Evolutionary conservation across 2,888 invertebrate species (phyloP).

Genomic region (Drepanosiphum platanoidis): DNA sequence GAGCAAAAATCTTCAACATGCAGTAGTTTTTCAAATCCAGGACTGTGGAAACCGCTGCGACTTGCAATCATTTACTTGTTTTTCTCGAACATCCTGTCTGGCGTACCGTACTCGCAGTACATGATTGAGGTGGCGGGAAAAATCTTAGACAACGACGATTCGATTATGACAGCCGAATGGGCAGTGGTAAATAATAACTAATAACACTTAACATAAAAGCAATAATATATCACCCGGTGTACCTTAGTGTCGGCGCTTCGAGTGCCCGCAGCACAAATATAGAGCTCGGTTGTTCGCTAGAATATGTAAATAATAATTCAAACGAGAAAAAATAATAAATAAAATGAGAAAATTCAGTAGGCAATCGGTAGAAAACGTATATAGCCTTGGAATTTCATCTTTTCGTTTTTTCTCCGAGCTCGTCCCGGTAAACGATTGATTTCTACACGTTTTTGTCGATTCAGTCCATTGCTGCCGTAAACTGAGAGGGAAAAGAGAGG

Average conservation of each 20-base stretch:
- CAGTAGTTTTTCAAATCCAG: background rate
- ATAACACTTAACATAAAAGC: background rate
- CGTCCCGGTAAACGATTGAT: no score
- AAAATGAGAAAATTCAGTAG: no score
- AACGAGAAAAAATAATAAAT: no score
- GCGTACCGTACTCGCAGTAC: slow-evolving; percentile 28
- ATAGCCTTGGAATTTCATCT: no score
- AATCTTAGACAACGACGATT: background rate
- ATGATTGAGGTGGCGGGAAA: background rate
- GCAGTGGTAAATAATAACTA: slow-evolving; percentile 43
- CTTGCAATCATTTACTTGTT: slow-evolving; percentile 23
- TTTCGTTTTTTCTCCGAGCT: no score
- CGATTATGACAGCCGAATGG: slow-evolving; percentile 3
- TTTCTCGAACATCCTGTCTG: slow-evolving; percentile 46
- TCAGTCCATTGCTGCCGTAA: no score
- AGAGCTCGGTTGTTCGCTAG: no score
- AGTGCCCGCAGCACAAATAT: background rate
- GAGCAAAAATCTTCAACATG: background rate
- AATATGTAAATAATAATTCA: no score
- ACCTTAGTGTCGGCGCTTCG: background rate
- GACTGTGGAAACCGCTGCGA: slow-evolving; percentile 14
- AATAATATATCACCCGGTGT: background rate
- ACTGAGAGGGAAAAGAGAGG: no score
- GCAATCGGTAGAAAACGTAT: no score
- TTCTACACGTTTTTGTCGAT: no score